Base-by-base conservation (phyloP, 2,113 vertebrate genomes). In the Meles meles region DNA sequence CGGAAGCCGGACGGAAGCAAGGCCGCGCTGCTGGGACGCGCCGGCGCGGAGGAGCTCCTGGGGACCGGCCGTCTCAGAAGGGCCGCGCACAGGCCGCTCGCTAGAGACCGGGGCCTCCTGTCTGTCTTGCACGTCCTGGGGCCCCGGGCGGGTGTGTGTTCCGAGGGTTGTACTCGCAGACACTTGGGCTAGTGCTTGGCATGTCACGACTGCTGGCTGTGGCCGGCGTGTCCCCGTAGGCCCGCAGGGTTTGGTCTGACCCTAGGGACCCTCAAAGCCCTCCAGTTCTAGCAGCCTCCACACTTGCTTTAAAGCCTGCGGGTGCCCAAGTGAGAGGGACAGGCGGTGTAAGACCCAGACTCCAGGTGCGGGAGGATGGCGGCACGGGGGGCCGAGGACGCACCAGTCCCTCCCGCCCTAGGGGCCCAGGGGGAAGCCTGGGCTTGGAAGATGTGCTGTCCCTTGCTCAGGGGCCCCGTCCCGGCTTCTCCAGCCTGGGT, bases 61-160 rank as follows among this genome's bases (percentile, higher is more conserved):
- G 74, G 39, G 34, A 29, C 57, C 1, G 0, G 20, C 17, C n/a
- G 23, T 20, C 2, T 13, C 21, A 47, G 20, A 5, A 18, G 25
- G 61, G 37, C 42, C 63, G 7, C 2, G 11, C 9, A 6, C 7
- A 5, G 20, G 5, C 31, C 39, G 0, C 82, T 12, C 6, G 5
- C 15, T 84, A 63, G 72, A 71, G 42, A 52, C 65, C 23, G 0
- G 0, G 39, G 47, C 63, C 77, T 44, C 63, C 27, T 18, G 5
- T 69, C 4, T 7, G 44, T 49, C 52, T 72, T 27, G 13, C 3
- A 6, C 12, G 65, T 37, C 14, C 18, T 17, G 63, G 71, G 47
- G 17, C n/a, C 18, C 34, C 7, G 13, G 15, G 44, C 23, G 23
- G 0, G 0, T 5, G 0, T 7, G 3, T 59, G 29, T 52, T 17